A percentile compares a stretch with the other conserved stretches of the same genome.
Evolutionary conservation across 2,113 vertebrate species (phyloP).

Genomic region (Tragelaphus strepsiceros): DNA sequence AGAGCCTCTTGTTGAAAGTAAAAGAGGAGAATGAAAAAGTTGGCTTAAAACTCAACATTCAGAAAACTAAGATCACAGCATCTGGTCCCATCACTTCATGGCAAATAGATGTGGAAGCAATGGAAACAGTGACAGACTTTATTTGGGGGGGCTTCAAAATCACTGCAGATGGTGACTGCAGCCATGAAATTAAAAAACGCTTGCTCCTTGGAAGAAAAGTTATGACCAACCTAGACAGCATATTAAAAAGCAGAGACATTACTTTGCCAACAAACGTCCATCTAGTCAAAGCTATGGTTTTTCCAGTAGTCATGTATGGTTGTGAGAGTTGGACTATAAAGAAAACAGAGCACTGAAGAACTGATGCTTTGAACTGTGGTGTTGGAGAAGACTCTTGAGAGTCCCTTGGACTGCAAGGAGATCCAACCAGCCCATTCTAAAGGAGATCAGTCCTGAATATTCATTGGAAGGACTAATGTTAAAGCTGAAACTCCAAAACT

Average conservation of each 20-base stretch:
- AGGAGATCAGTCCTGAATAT: not conserved
- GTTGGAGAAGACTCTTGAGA: not conserved
- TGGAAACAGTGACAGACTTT: not conserved
- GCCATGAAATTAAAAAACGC: not conserved
- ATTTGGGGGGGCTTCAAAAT: not conserved
- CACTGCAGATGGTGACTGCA: not conserved
- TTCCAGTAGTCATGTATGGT: not conserved
- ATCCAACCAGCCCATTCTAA: not conserved
- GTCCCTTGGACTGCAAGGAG: not conserved
- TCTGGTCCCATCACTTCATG: not conserved
- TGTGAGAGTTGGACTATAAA: not conserved
- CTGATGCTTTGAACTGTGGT: not conserved
- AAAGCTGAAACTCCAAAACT: not conserved
- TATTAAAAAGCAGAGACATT: not conserved
- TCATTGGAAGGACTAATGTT: not conserved
- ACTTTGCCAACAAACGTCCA: not conserved
- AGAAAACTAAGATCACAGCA: not conserved
- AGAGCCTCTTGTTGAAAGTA: not conserved
- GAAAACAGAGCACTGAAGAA: not conserved
- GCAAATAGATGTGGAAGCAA: not conserved
- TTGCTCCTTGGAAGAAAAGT: not conserved
- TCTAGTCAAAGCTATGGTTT: not conserved
- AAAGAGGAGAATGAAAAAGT: not conserved
- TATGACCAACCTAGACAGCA: not conserved
- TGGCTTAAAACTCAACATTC: not conserved